Evolutionary conservation across 2,797 vertebrate genomes (phyloP).

Genomic region (Momotus momota): DNA sequence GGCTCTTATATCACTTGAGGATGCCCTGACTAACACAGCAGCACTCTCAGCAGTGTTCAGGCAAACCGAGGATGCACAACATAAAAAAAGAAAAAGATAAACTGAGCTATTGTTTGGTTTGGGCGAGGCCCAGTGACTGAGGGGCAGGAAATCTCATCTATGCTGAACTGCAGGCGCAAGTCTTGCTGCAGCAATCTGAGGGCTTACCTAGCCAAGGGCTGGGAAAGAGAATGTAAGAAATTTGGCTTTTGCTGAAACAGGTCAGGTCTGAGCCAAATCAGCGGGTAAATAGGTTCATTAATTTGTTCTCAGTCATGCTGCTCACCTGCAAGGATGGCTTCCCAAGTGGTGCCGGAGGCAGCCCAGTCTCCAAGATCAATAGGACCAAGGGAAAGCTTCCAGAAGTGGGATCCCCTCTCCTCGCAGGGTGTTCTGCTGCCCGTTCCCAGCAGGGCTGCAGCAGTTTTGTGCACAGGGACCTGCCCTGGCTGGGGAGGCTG

Average conservation of each 20-base stretch:
- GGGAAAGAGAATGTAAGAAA: neutral
- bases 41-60: neutral
- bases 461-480: rapidly evolving
- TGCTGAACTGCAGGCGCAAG: neutral
- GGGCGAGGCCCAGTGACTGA: neutral
- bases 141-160: neutral
- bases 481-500: neutral
- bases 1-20: neutral
- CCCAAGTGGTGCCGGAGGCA: rapidly evolving
- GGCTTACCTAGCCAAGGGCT: neutral
- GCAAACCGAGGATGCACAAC: neutral
- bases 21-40: neutral
- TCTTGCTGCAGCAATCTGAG: neutral
- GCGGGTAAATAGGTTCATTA: neutral
- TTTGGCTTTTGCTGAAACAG: neutral
- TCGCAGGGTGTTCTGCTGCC: rapidly evolving
- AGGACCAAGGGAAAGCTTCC: neutral
- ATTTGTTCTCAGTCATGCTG: rapidly evolving
- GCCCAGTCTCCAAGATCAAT: rapidly evolving
- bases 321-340: neutral
- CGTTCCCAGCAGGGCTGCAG: neutral
- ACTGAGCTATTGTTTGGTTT: neutral
- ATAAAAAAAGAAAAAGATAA: no score
- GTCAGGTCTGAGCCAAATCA: neutral
- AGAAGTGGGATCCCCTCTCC: rapidly evolving